Percentiles rank a stretch among this genome's conserved stretches.
These are phyloP conservation scores for Gambusia holbrooki DNA, from an alignment of 2,113 vertebrate genomes.

Conservation along the genomic window DNA sequence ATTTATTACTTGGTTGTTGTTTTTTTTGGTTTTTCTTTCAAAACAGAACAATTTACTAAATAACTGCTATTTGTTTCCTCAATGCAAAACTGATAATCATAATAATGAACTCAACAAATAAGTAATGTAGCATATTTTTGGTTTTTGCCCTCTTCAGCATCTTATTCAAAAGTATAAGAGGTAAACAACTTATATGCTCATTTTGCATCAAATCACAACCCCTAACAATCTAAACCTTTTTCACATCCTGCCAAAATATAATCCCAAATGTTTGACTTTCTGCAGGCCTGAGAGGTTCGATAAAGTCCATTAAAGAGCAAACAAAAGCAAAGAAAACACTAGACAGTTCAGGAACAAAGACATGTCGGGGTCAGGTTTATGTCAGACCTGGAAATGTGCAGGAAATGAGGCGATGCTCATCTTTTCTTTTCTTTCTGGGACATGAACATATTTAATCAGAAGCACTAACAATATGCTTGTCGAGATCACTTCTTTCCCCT, in stretches of 20 bases:
- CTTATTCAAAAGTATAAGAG: neutral
- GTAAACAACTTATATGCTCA: neutral
- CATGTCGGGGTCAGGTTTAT: too few relatives aligned
- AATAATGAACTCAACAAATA: too few relatives aligned
- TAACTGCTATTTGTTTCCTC: neutral
- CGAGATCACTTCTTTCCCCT: neutral
- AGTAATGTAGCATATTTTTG: neutral
- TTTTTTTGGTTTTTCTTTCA: too few relatives aligned
- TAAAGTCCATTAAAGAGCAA: too few relatives aligned
- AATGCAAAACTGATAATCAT: neutral
- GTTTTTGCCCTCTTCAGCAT: neutral
- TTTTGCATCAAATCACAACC: too few relatives aligned
- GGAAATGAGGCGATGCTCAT: neutral
- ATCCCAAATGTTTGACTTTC: neutral
- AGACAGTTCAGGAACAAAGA: neutral
- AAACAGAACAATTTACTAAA: neutral
- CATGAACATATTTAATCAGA: neutral
- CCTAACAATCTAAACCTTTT: neutral
- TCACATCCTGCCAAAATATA: neutral
- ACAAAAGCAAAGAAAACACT: neutral
- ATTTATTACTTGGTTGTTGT: too few relatives aligned
- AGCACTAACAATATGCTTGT: neutral
- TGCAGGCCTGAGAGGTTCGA: neutral
- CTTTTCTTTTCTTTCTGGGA: neutral
- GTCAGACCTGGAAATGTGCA: too few relatives aligned